Percentiles rank a stretch among this genome's conserved stretches.
phyloP scores from a whole-genome alignment of 1,140 invertebrate genomes.

The Euwallacea fornicatus region DNA sequence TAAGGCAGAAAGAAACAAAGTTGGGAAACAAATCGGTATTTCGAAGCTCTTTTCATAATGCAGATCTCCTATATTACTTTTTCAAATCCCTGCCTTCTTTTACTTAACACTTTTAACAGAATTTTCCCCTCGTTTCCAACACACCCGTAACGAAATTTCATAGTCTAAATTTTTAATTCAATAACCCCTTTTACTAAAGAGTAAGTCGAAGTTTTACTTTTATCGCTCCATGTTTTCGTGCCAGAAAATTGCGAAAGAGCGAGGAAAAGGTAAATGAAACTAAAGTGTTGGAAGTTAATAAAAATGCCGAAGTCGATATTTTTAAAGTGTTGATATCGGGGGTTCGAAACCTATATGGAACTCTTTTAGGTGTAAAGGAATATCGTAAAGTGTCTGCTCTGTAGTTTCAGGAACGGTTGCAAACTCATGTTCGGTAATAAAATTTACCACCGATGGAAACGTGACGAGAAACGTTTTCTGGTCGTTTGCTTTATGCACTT shows the following conservation, averaged over 20 bases:
- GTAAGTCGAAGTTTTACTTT: constrained; percentile 29
- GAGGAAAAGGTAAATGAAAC: constrained; percentile 31
- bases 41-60: no score
- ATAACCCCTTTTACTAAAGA: constrained; percentile 24
- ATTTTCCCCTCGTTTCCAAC: not conserved
- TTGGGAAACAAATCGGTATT: no score
- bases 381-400: constrained; percentile 14
- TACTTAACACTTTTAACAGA: not conserved
- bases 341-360: constrained; percentile 6
- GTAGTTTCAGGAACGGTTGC: not conserved
- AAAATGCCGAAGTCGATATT: constrained; percentile 25
- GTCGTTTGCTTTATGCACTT: no score
- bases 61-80: no score
- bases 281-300: constrained; percentile 32
- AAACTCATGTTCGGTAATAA: constrained; percentile 8
- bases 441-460: constrained; percentile 3
- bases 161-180: constrained; percentile 30
- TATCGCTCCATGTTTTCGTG: constrained; percentile 21
- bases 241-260: constrained; percentile 28
- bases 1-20: no score
- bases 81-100: no score
- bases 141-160: constrained; percentile 4
- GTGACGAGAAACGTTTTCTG: constrained; percentile 2
- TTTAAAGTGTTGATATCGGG: constrained; percentile 28
- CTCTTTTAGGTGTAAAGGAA: not conserved